Percentiles rank a stretch among this genome's conserved stretches.
phyloP scores from a whole-genome alignment of 1,140 invertebrate species.

The Ostrea denselamellosa region DNA sequence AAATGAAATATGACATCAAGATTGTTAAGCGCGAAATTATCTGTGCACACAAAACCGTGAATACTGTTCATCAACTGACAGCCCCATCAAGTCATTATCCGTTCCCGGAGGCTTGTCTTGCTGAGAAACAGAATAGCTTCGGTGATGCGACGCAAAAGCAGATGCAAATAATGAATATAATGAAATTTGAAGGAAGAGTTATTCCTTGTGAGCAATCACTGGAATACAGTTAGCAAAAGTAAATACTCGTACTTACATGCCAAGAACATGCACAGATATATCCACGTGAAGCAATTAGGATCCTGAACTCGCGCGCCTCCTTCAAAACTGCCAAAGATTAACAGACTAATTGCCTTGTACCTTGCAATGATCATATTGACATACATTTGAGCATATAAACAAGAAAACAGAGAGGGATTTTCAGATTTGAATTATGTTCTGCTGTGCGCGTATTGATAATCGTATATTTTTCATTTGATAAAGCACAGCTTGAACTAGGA shows the following conservation, averaged over 20 bases:
- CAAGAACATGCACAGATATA: constrained; percentile 21
- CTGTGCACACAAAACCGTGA: too few relatives aligned
- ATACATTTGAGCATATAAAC: not conserved
- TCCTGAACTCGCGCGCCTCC: constrained; percentile 9
- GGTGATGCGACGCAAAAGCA: too few relatives aligned
- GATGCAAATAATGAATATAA: not conserved
- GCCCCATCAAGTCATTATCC: too few relatives aligned
- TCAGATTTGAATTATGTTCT: not conserved
- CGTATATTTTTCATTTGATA: constrained; percentile 26
- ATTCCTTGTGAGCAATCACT: not conserved
- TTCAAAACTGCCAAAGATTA: not conserved
- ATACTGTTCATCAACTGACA: too few relatives aligned
- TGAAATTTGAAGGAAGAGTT: not conserved
- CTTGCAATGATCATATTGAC: not conserved
- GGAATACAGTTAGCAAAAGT: not conserved
- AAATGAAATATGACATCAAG: too few relatives aligned
- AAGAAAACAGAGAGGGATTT: constrained; percentile 5
- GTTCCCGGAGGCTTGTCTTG: too few relatives aligned
- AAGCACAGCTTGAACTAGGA: not conserved
- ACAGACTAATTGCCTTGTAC: constrained; percentile 15
- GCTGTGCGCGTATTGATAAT: not conserved
- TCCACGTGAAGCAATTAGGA: constrained; percentile 9
- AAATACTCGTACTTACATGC: not conserved
- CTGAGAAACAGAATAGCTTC: too few relatives aligned
- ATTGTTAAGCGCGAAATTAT: too few relatives aligned